phyloP scores from a whole-genome alignment of 2,888 invertebrate genomes.

The Polydrusus pterygomalis region DNA sequence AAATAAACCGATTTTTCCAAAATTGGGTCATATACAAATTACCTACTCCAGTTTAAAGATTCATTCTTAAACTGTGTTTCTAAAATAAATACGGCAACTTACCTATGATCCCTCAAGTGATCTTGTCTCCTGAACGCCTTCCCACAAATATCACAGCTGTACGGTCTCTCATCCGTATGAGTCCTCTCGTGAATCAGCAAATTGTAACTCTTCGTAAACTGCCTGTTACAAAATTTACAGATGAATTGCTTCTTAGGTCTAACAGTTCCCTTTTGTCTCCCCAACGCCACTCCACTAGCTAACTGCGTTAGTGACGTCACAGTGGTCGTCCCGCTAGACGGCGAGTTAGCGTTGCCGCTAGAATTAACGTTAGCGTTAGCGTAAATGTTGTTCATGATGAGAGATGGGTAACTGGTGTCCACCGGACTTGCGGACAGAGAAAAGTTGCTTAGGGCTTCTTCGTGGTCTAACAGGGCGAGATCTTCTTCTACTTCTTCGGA shows the following conservation, averaged over 20 bases:
- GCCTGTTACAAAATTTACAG: conserved; percentile 97
- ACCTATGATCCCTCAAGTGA: conserved; percentile 95
- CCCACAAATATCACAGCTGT: conserved; percentile 97
- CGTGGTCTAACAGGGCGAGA: conserved; percentile 83
- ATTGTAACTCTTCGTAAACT: conserved; percentile 99
- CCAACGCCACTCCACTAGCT: conserved; percentile 68
- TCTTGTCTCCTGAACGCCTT: conserved; percentile 98
- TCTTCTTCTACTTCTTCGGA: conserved; percentile 85
- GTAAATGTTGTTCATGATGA: conserved; percentile 82
- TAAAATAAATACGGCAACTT: conserved; percentile 66
- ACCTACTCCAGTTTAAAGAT: too few species aligned
- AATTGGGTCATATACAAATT: too few species aligned
- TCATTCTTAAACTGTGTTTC: too few species aligned
- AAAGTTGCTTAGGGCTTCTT: conserved; percentile 77
- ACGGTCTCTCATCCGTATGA: conserved; percentile 97
- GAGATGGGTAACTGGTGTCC: conserved; percentile 82
- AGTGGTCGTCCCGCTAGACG: conserved; percentile 62
- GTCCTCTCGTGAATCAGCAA: conserved; percentile 97
- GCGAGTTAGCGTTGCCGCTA: conserved; percentile 71
- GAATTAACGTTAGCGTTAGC: conserved; percentile 69
- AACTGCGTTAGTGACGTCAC: conserved; percentile 62
- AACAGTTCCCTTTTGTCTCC: conserved; percentile 68
- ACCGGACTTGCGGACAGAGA: conserved; percentile 76
- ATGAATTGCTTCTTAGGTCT: conserved; percentile 92
- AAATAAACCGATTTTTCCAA: too few species aligned